Evolutionary conservation across 2,888 invertebrate genomes (phyloP).

Genomic region (Pyrocoelia pectoralis): DNA sequence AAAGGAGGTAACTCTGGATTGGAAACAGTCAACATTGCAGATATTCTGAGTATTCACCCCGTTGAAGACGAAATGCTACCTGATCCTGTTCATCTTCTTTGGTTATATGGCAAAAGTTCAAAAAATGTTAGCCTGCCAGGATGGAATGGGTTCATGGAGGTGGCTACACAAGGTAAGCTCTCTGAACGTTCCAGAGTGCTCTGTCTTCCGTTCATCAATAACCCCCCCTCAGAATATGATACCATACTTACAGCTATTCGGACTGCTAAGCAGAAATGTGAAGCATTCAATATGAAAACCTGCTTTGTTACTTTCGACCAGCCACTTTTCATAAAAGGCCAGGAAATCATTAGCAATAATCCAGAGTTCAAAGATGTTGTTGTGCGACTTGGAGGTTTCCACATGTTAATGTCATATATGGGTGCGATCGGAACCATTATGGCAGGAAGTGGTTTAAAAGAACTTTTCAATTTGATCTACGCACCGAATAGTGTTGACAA

Average conservation of each 20-base stretch:
- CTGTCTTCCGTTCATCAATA: neutral
- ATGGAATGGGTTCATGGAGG: slow-evolving; percentile 35
- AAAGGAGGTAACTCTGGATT: neutral
- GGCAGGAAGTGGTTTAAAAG: slow-evolving; percentile 1
- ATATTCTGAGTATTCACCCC: slow-evolving; percentile 19
- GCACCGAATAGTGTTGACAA: slow-evolving; percentile 6
- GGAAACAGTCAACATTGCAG: neutral
- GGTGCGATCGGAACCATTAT: neutral
- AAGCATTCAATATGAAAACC: neutral
- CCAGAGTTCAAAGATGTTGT: neutral
- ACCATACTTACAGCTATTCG: neutral
- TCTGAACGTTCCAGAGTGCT: neutral
- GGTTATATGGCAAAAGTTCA: neutral
- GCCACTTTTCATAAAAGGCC: neutral
- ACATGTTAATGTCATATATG: slow-evolving; percentile 5
- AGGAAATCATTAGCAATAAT: slow-evolving; percentile 5
- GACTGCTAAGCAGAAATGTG: neutral
- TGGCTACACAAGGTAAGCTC: neutral
- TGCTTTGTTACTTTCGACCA: neutral
- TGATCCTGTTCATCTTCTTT: slow-evolving; percentile 12
- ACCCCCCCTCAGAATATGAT: neutral
- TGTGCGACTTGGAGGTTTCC: neutral
- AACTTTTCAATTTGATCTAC: neutral
- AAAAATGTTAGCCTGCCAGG: slow-evolving; percentile 15
- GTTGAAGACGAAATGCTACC: slow-evolving; percentile 36